Evolutionary conservation across 2,888 invertebrate species (phyloP).

Genomic region (Lomographa bimaculata): DNA sequence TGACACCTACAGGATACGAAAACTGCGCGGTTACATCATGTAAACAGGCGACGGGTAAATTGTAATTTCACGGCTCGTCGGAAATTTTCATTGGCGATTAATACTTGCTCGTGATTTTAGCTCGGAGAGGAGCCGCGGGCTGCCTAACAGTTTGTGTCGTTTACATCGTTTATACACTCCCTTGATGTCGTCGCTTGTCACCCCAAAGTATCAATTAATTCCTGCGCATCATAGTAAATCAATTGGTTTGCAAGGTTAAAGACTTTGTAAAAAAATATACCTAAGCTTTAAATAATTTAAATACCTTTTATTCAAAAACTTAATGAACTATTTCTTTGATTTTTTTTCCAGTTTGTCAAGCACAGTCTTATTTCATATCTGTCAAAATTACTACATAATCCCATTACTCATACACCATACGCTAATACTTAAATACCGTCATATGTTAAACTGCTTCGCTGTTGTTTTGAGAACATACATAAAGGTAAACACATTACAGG

Average conservation of each 20-base stretch:
- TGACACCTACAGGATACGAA: constrained; percentile 17
- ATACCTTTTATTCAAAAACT: no score
- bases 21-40: constrained; percentile 42
- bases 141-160: constrained; percentile 44
- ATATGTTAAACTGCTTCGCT: constrained; percentile 22
- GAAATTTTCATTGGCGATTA: constrained; percentile 78
- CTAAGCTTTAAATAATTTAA: no score
- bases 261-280: no score
- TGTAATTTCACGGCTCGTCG: constrained; percentile 78
- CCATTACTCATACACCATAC: constrained; percentile 7
- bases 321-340: no score
- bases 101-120: constrained; percentile 69
- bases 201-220: constrained; percentile 37
- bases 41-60: constrained; percentile 70
- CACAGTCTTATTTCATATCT: no score
- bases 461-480: constrained; percentile 25
- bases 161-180: constrained; percentile 44
- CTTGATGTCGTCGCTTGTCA: constrained; percentile 33
- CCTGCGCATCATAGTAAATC: no score
- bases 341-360: no score
- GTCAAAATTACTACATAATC: not conserved
- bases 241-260: no score
- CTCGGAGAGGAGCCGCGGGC: constrained; percentile 45
- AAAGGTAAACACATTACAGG: constrained; percentile 31
- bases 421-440: constrained; percentile 19